Conservation (phyloP, 2,113 vertebrate species). For the Sardina pilchardus region DNA sequence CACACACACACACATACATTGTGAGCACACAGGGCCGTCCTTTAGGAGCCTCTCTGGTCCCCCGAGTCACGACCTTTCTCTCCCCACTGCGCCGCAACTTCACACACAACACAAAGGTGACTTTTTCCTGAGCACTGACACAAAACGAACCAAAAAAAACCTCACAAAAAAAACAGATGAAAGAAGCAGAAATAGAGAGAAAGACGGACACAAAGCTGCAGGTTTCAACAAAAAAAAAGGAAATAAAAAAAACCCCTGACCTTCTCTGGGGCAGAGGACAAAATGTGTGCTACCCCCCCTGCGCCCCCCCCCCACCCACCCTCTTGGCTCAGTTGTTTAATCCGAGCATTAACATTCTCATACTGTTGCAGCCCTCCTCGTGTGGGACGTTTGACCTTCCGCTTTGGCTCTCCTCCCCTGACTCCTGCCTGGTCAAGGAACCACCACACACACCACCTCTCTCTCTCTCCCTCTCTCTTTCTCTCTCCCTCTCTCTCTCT, state of each 20-base stretch:
- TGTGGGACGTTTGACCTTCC: conserved; percentile 36
- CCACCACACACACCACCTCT: not conserved
- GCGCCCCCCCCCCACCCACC: no score
- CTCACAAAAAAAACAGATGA: conserved; percentile 1
- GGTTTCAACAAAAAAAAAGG: not conserved
- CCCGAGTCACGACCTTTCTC: conserved; percentile 57
- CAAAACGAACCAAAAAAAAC: not conserved
- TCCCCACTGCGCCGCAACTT: conserved; percentile 37
- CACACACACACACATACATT: no score
- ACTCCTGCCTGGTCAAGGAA: not conserved
- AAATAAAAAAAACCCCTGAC: conserved; percentile 21
- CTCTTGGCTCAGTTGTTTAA: conserved; percentile 38
- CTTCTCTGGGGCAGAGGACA: conserved; percentile 30
- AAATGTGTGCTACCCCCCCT: not conserved
- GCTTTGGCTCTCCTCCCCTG: not conserved
- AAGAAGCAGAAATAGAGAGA: not conserved
- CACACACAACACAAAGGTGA: not conserved
- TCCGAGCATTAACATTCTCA: conserved; percentile 39
- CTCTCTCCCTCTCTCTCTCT: not conserved
- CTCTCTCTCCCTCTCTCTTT: not conserved
- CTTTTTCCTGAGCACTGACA: not conserved
- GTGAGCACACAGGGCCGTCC: no score
- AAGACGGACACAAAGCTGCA: conserved; percentile 4
- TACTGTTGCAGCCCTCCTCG: conserved; percentile 19
- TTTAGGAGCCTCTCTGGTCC: no score